These are phyloP conservation scores for Pristiophorus japonicus DNA, from an alignment of 2,113 vertebrate genomes.

Conservation along the genomic window DNA sequence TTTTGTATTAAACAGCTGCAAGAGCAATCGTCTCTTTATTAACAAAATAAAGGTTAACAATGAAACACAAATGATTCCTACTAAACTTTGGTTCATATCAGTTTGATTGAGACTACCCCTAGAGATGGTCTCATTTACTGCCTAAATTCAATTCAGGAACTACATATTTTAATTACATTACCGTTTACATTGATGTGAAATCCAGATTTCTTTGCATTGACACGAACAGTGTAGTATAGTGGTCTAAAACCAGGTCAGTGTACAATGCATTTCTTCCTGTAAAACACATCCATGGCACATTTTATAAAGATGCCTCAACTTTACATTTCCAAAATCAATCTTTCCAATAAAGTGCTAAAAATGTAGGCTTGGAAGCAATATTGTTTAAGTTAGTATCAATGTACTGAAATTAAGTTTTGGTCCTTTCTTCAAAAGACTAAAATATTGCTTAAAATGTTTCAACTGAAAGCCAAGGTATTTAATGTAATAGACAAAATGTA, in stretches of 20 bases:
- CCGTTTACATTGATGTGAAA: neutral
- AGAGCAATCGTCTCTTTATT: neutral
- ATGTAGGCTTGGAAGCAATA: neutral
- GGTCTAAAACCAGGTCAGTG: neutral
- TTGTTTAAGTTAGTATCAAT: neutral
- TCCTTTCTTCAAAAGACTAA: neutral
- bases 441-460: neutral
- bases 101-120: neutral
- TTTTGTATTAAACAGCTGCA: neutral
- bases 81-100: neutral
- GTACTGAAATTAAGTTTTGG: neutral
- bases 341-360: neutral
- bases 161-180: neutral
- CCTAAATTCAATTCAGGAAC: neutral
- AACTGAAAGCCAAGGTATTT: neutral
- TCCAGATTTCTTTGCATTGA: neutral
- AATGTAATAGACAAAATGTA: neutral
- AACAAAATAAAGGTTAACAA: neutral
- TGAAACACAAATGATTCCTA: neutral
- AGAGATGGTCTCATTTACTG: neutral
- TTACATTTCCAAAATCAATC: neutral
- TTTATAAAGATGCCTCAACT: neutral
- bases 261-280: neutral
- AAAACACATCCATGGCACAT: neutral
- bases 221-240: neutral